Conservation (phyloP, 2,113 vertebrate species). For the Dipodomys spectabilis region DNA sequence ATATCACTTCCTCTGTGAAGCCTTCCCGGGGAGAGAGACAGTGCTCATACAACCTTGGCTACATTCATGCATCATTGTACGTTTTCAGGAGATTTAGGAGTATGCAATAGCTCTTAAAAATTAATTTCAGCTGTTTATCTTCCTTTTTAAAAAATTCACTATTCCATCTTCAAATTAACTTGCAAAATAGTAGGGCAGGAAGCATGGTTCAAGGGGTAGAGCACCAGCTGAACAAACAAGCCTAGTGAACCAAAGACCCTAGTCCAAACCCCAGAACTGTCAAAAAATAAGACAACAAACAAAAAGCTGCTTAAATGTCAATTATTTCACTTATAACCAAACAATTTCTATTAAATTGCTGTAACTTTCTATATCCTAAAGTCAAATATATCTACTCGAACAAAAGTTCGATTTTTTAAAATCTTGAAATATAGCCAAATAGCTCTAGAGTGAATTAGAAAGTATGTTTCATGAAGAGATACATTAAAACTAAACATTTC, state of each 20-base stretch:
- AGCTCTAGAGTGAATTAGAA: background rate
- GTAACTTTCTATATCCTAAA: background rate
- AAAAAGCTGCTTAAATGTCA: background rate
- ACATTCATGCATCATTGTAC: background rate
- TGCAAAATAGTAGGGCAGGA: too few species aligned
- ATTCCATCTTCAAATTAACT: too few species aligned
- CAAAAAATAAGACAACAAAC: too few species aligned
- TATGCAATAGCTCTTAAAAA: too few species aligned
- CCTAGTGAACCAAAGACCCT: too few species aligned
- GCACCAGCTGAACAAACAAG: too few species aligned
- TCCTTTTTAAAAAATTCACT: too few species aligned
- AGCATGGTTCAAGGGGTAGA: background rate
- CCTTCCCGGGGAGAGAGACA: background rate
- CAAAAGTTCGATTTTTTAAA: background rate
- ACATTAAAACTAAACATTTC: background rate
- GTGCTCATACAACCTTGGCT: background rate
- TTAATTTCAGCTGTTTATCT: too few species aligned
- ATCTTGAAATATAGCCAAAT: background rate
- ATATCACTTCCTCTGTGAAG: background rate
- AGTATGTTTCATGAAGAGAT: background rate
- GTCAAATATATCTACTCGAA: background rate
- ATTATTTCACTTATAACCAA: background rate
- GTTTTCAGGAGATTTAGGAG: too few species aligned
- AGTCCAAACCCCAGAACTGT: too few species aligned
- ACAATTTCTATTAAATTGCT: background rate